Percentiles rank a stretch among this genome's conserved stretches.
Conservation (phyloP, 2,888 invertebrate species). For the Orthosia gracilis region DNA sequence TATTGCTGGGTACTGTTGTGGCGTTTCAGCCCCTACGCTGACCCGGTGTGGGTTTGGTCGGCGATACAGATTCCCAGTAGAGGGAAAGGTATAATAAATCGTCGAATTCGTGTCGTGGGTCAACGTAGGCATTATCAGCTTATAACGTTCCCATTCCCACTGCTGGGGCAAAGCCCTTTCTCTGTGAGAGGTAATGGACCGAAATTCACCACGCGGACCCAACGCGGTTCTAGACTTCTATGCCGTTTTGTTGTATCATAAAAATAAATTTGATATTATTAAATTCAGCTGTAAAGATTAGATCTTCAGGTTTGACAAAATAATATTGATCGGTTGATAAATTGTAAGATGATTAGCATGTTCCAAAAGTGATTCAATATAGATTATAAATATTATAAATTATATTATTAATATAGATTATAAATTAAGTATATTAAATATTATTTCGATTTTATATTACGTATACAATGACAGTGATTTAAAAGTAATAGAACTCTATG, state of each 20-base stretch:
- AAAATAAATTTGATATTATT: slow-evolving; percentile 2
- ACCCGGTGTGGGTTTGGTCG: neutral
- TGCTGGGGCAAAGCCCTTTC: neutral
- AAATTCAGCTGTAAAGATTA: slow-evolving; percentile 11
- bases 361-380: slow-evolving; percentile 4
- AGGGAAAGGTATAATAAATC: no score
- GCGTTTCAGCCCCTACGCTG: neutral
- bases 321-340: slow-evolving; percentile 35
- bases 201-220: neutral
- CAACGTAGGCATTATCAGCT: no score
- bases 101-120: no score
- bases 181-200: neutral
- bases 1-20: neutral
- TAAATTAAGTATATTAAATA: neutral
- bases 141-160: no score
- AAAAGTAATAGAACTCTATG: slow-evolving; percentile 1
- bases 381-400: slow-evolving; percentile 14
- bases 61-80: neutral
- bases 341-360: slow-evolving; percentile 12
- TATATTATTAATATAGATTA: no score
- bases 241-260: neutral
- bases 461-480: neutral
- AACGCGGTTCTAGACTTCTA: neutral
- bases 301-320: slow-evolving; percentile 26
- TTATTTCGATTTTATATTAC: neutral